phyloP scores from a whole-genome alignment of 2,797 vertebrate genomes.

The Falco biarmicus region DNA sequence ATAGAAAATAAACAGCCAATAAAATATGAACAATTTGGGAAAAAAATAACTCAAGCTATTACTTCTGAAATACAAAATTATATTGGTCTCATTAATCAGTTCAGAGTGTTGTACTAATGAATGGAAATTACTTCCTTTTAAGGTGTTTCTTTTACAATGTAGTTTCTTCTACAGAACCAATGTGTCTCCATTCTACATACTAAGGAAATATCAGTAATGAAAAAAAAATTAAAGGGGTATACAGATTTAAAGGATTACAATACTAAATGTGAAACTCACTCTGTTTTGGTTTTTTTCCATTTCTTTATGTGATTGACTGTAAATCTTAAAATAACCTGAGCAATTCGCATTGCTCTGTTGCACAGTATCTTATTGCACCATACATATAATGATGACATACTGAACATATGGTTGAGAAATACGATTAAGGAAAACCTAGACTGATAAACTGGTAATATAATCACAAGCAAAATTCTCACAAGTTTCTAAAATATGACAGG shows the following conservation, averaged over 20 bases:
- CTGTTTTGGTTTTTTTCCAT: background rate
- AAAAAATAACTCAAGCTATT: constrained; percentile 32
- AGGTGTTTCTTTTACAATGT: background rate
- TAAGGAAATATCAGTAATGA: background rate
- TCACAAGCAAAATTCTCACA: background rate
- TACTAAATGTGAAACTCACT: background rate
- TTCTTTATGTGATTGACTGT: background rate
- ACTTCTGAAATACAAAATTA: constrained; percentile 31
- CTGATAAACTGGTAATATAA: background rate
- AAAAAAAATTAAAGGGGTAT: background rate
- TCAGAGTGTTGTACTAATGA: background rate
- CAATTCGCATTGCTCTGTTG: background rate
- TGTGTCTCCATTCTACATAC: background rate
- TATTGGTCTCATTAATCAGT: constrained; percentile 30
- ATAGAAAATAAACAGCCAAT: constrained; percentile 52
- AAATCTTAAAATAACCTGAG: background rate
- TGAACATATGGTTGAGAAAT: background rate
- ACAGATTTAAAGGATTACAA: background rate
- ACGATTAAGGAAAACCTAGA: background rate
- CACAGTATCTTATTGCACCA: background rate
- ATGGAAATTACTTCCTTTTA: background rate
- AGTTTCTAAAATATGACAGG: background rate
- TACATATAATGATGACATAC: background rate
- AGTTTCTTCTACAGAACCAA: background rate
- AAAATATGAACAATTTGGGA: constrained; percentile 28